Conservation (phyloP, 2,113 vertebrate species). For the Nothobranchius kuhntae region DNA sequence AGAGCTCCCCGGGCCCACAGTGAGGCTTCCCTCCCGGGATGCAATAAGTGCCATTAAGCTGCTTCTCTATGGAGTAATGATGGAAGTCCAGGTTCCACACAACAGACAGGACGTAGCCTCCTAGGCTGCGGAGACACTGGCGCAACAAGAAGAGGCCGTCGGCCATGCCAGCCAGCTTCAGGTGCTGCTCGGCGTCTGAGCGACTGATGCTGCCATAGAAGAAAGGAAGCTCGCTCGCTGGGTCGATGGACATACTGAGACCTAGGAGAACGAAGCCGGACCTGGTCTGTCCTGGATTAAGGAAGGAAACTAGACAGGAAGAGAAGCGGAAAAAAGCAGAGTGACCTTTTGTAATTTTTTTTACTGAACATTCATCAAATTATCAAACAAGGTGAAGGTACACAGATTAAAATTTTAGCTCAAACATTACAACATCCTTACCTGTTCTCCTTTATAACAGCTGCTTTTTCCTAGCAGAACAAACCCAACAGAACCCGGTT, state of each 20-base stretch:
- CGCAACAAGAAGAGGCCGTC: slow-evolving; percentile 94
- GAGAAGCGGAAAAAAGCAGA: neutral
- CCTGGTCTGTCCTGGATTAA: slow-evolving; percentile 9
- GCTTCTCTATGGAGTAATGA: slow-evolving; percentile 93
- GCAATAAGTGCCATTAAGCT: slow-evolving; percentile 92
- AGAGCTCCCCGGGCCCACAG: slow-evolving; percentile 93
- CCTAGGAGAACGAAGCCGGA: neutral
- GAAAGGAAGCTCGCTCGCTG: slow-evolving; percentile 90
- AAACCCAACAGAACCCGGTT: neutral
- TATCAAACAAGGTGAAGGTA: neutral
- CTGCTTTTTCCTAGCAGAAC: neutral
- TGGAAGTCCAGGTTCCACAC: slow-evolving; percentile 87
- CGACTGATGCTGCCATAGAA: slow-evolving; percentile 95
- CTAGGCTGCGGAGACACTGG: slow-evolving; percentile 92
- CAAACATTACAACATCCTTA: neutral
- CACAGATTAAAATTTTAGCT: neutral
- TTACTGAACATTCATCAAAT: neutral
- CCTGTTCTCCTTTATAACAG: slow-evolving; percentile 12
- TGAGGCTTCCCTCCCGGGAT: slow-evolving; percentile 88
- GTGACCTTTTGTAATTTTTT: neutral
- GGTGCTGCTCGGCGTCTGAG: slow-evolving; percentile 87
- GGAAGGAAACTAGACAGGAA: slow-evolving; percentile 20
- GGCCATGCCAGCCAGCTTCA: slow-evolving; percentile 91
- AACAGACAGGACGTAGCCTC: slow-evolving; percentile 92
- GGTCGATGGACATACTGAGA: slow-evolving; percentile 84